These are phyloP conservation scores for Ophion ellenae DNA, from an alignment of 2,888 invertebrate genomes.

Conservation along the genomic window DNA sequence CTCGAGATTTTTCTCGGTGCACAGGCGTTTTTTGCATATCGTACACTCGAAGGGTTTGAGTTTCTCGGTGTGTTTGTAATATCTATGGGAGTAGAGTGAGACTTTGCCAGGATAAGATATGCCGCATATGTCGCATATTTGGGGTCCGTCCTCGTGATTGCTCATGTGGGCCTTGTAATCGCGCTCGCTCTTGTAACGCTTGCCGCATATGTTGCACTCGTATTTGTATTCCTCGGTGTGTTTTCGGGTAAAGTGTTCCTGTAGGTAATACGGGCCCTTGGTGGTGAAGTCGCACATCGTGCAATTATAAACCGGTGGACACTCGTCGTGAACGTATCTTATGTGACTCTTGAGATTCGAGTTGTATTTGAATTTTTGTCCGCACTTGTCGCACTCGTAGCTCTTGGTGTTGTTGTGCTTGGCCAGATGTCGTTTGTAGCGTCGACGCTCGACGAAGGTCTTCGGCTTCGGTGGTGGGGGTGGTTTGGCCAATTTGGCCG, in stretches of 20 bases:
- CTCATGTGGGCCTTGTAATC: slow-evolving; percentile 66
- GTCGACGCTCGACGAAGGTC: slow-evolving; percentile 51
- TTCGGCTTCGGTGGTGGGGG: slow-evolving; percentile 30
- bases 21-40: slow-evolving; percentile 61
- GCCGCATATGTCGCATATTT: slow-evolving; percentile 69
- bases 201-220: slow-evolving; percentile 66
- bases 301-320: slow-evolving; percentile 65
- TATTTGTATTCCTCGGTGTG: slow-evolving; percentile 67
- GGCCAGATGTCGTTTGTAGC: slow-evolving; percentile 62
- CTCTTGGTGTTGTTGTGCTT: slow-evolving; percentile 64
- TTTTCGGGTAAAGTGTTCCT: slow-evolving; percentile 63
- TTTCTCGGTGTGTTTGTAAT: slow-evolving; percentile 68
- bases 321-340: slow-evolving; percentile 64
- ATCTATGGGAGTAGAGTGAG: slow-evolving; percentile 66
- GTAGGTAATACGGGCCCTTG: slow-evolving; percentile 56
- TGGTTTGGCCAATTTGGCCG: slow-evolving; percentile 17
- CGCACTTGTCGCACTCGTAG: slow-evolving; percentile 68
- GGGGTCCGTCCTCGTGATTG: slow-evolving; percentile 65
- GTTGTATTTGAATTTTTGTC: slow-evolving; percentile 67
- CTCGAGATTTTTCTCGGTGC: slow-evolving; percentile 58
- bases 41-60: slow-evolving; percentile 62
- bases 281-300: slow-evolving; percentile 67
- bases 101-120: slow-evolving; percentile 68
- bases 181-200: slow-evolving; percentile 64
- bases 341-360: slow-evolving; percentile 67